Evolutionary conservation across 2,113 vertebrate species (phyloP), one percentile per base, ranked within the genome.

Genomic region (Tinamus guttatus): DNA sequence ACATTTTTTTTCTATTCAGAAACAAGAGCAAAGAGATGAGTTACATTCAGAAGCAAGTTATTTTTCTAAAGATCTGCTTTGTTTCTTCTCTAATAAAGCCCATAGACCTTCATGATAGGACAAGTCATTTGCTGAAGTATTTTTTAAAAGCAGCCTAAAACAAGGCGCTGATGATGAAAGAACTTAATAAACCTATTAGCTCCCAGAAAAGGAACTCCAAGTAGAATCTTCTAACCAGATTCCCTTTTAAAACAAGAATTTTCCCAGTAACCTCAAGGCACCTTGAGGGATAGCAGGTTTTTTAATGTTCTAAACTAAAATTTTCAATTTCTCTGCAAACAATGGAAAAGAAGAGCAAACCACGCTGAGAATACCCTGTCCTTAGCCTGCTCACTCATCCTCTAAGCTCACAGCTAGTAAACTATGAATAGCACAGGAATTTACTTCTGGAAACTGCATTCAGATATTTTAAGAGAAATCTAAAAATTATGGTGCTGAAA

Each of bases 191-290:
- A 89, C 75, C 59, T 74, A 75, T n/a, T 76, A n/a, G 36, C 63
- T 97, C 82, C 59, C 87, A 97, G 81, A 91, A 92, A 91, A 5
- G 8, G 75, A 91, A 51, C 56, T 76, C 2, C 51, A 89, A 11
- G 2, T 10, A 49, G 5, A 3, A 63, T 85, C 4, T 0, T 73
- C 81, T 80, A 80, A 83, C 4, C 43, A 60, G 27, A 59, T 89
- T 77, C 93, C 56, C 54, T 81, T 95, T 92, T 54, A 81, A 60
- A 58, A 25, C 62, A 40, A 73, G 63, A 70, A 86, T 65, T 77
- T 70, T 82, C 51, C 38, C 76, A 82, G 41, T 15, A 88, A 85
- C 84, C 18, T n/a, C 56, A 34, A 77, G 80, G n/a, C 52, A 74
- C 75, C 56, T 18, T 83, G 30, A 68, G 91, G 87, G 54, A 65